phyloP scores from a whole-genome alignment of 2,888 invertebrate species.

The Agonum fuliginosum region DNA sequence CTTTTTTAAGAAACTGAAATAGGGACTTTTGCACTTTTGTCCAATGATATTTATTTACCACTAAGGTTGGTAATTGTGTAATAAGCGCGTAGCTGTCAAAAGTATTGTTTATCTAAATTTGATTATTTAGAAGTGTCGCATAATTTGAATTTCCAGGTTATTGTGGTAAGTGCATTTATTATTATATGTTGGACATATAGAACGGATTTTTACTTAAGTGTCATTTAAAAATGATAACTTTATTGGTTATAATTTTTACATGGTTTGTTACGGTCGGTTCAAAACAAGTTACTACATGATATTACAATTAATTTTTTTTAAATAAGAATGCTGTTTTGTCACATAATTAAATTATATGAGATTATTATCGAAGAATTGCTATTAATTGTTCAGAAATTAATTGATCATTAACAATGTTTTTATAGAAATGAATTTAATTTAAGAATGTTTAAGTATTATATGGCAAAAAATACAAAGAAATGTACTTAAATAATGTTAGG shows the following conservation, averaged over 20 bases:
- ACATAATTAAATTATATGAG: background rate
- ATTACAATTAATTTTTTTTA: slow-evolving; percentile 4
- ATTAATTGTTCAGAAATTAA: too few species aligned
- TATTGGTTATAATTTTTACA: background rate
- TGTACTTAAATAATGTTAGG: slow-evolving; percentile 6
- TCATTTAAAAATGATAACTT: background rate
- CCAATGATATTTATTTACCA: background rate
- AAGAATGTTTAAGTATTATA: background rate
- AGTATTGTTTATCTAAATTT: slow-evolving; percentile 52
- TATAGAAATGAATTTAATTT: too few species aligned
- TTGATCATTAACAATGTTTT: too few species aligned
- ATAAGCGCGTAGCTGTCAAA: slow-evolving; percentile 39
- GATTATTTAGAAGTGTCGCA: slow-evolving; percentile 6
- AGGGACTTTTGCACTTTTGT: background rate
- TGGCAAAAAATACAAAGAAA: background rate
- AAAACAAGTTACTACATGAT: slow-evolving; percentile 6
- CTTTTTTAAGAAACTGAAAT: too few species aligned
- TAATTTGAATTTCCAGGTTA: slow-evolving; percentile 7
- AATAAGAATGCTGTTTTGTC: too few species aligned
- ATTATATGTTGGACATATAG: background rate
- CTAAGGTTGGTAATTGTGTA: slow-evolving; percentile 30
- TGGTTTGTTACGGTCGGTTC: background rate
- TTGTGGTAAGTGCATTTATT: slow-evolving; percentile 10
- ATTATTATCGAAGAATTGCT: too few species aligned
- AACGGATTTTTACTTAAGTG: background rate